These are phyloP conservation scores for Odocoileus hemionus DNA, from an alignment of 2,113 vertebrate genomes.

Conservation along the genomic window DNA sequence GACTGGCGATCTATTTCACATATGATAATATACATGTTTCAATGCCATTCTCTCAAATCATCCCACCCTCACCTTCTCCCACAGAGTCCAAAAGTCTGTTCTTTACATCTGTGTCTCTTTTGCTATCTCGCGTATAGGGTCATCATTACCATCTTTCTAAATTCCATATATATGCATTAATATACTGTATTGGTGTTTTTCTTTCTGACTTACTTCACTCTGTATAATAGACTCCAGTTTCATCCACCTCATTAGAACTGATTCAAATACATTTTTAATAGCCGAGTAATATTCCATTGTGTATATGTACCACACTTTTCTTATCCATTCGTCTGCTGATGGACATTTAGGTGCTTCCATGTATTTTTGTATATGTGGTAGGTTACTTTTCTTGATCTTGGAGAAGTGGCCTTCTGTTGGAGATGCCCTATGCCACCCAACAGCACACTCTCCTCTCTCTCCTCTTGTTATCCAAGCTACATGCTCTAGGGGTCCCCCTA, in stretches of 20 bases:
- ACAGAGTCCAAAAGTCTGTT: not conserved
- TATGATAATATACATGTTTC: not conserved
- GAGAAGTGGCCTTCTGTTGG: not conserved
- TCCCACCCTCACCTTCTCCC: not conserved
- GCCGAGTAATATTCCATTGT: not conserved
- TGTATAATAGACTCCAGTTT: not conserved
- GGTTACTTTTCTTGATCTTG: not conserved
- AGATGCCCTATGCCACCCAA: not conserved
- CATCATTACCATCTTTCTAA: not conserved
- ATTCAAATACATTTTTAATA: not conserved
- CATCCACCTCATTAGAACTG: not conserved
- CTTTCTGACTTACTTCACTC: not conserved
- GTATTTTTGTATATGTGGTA: not conserved
- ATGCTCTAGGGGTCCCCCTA: not conserved
- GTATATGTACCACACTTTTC: not conserved
- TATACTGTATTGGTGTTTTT: not conserved
- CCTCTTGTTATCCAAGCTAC: not conserved
- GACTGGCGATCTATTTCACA: rapidly evolving
- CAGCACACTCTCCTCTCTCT: not conserved
- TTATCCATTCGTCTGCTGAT: not conserved
- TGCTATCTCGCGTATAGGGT: not conserved
- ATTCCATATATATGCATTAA: not conserved
- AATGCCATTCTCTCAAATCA: not conserved
- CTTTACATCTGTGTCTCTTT: not conserved
- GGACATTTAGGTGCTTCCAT: not conserved